phyloP scores from a whole-genome alignment of 2,113 vertebrate species.

The Crotophaga sulcirostris region DNA sequence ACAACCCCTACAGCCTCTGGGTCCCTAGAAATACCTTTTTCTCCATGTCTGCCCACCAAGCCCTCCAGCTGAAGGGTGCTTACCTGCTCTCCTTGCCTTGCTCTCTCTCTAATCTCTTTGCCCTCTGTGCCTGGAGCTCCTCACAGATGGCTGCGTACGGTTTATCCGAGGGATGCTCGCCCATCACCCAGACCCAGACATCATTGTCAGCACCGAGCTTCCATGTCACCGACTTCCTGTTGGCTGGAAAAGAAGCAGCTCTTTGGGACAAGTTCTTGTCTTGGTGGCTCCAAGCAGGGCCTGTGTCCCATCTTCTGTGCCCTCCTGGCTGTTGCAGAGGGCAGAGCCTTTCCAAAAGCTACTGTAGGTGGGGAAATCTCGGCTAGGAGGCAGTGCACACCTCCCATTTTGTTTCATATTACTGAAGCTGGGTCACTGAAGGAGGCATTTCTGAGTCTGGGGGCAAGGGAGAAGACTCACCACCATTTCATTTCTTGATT shows the following conservation, averaged over 20 bases:
- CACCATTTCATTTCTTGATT: not conserved
- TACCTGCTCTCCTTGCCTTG: slow-evolving; percentile 75
- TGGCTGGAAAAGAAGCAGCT: slow-evolving; percentile 67
- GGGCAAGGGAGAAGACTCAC: not conserved
- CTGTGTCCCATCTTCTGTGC: not conserved
- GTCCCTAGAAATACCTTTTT: not conserved
- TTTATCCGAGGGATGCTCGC: slow-evolving; percentile 80
- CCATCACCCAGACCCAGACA: slow-evolving; percentile 93
- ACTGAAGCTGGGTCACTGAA: not conserved
- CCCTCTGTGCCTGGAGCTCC: slow-evolving; percentile 76
- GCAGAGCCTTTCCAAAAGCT: not conserved
- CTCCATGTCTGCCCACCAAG: rapidly evolving
- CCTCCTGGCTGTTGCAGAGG: not conserved
- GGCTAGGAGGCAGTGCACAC: rapidly evolving
- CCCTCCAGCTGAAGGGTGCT: not conserved
- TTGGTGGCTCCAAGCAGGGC: not conserved
- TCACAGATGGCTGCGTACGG: slow-evolving; percentile 77
- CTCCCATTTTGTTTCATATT: not conserved
- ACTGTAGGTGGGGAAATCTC: not conserved
- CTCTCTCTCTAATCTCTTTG: slow-evolving; percentile 24
- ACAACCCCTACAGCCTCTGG: not conserved
- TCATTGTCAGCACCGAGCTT: slow-evolving; percentile 76
- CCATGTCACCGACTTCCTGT: slow-evolving; percentile 80
- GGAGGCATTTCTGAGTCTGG: not conserved
- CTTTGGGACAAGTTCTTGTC: not conserved